phyloP scores from a whole-genome alignment of 1,140 invertebrate species.

The Drosophila trapezifrons region DNA sequence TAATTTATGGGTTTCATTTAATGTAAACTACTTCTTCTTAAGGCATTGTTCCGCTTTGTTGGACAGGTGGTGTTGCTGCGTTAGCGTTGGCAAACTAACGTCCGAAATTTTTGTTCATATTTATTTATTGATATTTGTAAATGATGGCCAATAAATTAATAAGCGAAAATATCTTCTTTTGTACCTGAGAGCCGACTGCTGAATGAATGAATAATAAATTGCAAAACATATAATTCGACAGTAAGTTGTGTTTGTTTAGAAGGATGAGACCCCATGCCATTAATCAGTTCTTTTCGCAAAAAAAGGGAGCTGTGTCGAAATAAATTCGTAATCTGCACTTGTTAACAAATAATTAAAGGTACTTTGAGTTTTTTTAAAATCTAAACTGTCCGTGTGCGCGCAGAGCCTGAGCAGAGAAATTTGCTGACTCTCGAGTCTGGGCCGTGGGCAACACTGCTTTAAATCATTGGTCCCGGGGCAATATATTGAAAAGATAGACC shows the following conservation, averaged over 20 bases:
- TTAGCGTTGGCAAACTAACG: slow-evolving; percentile 49
- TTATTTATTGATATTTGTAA: slow-evolving; percentile 15
- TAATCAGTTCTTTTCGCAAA: neutral
- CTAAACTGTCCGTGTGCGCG: too few relatives aligned
- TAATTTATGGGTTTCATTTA: slow-evolving; percentile 73
- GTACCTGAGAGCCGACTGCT: neutral
- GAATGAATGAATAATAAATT: slow-evolving; percentile 7
- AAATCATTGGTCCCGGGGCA: too few relatives aligned
- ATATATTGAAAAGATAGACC: too few relatives aligned
- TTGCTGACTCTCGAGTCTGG: too few relatives aligned
- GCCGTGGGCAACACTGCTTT: too few relatives aligned
- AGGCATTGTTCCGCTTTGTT: slow-evolving; percentile 61
- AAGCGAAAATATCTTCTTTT: slow-evolving; percentile 8
- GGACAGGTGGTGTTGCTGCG: slow-evolving; percentile 59
- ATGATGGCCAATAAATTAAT: slow-evolving; percentile 16
- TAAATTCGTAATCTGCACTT: neutral
- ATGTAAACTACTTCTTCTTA: slow-evolving; percentile 62
- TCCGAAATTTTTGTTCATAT: slow-evolving; percentile 16
- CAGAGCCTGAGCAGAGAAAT: too few relatives aligned
- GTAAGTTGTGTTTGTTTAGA: slow-evolving; percentile 14
- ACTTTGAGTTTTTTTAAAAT: too few relatives aligned
- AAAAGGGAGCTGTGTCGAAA: neutral
- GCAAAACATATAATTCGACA: slow-evolving; percentile 13
- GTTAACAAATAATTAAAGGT: neutral
- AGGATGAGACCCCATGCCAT: slow-evolving; percentile 6